phyloP scores from a whole-genome alignment of 2,113 vertebrate genomes.

The Semicossyphus pulcher region DNA sequence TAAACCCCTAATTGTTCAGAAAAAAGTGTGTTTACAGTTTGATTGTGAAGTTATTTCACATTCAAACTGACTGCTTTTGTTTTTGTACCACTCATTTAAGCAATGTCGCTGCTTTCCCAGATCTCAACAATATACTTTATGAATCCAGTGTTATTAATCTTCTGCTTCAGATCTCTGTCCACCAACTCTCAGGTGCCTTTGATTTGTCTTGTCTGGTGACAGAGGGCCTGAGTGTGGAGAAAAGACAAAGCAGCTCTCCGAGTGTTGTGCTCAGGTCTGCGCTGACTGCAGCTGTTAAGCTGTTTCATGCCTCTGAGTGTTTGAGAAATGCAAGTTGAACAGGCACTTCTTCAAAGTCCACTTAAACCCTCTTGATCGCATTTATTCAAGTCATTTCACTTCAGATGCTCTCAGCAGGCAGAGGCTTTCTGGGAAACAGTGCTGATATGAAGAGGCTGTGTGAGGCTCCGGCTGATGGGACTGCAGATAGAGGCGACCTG shows the following conservation, averaged over 20 bases:
- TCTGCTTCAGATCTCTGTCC: background rate
- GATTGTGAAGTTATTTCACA: no score
- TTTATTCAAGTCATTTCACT: slow-evolving; percentile 29
- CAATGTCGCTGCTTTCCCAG: no score
- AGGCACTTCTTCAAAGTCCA: slow-evolving; percentile 34
- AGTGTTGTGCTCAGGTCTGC: slow-evolving; percentile 6
- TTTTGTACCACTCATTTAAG: no score
- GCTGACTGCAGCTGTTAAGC: slow-evolving; percentile 7
- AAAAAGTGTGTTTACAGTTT: no score
- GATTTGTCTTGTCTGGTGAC: background rate
- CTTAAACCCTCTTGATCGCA: slow-evolving; percentile 33
- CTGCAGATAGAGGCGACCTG: slow-evolving; percentile 11
- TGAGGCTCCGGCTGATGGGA: slow-evolving; percentile 7
- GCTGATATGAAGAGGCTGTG: slow-evolving; percentile 1
- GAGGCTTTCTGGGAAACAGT: slow-evolving; percentile 20
- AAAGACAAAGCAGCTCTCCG: background rate
- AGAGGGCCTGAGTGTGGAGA: background rate
- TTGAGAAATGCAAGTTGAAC: slow-evolving; percentile 40
- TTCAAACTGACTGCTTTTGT: no score
- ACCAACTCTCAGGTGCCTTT: background rate
- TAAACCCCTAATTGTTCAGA: no score
- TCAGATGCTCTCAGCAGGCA: slow-evolving; percentile 14
- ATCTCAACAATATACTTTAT: no score
- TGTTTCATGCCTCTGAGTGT: slow-evolving; percentile 20
- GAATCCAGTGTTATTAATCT: no score